Base-by-base conservation (phyloP, 2,888 invertebrate species). In the Torymus texanus region DNA sequence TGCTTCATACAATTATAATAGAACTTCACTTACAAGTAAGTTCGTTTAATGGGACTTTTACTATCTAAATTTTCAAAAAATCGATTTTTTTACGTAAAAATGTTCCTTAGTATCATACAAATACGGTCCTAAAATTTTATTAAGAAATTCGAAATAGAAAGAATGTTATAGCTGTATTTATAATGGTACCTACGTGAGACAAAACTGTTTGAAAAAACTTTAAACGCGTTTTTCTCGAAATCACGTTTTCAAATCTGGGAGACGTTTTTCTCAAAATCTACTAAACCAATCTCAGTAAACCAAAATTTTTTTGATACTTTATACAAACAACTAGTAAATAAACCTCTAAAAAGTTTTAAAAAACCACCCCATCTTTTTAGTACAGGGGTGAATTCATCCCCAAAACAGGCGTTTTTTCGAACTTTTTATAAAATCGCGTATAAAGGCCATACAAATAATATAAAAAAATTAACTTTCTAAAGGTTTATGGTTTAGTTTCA, bases 211-310 rank as follows among this genome's bases (percentile, higher is more conserved):
- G 53, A 16, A 29, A 24, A 65, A 65, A 4, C 29, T 65, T 65
- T 65, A 14, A 29, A 65, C 65, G 65, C 29, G 65, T 13, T 65
- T 65, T 24, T 65, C 65, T 65, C 2, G 8, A 29, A 29, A 29
- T 29, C 29, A 8, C 1, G 21, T 21, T 21, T 21, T 21, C 21
- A 21, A 21, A 21, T 21, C 21, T 21, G 21, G 21, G 21, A 21
- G 21, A 21, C 21, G 21, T 21, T 21, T 58, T 58, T 58, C 16
- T 58, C 2, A 58, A 58, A 58, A 58, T 58, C 58, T 58, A 58
- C 4, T 58, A 14, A 16, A n/a, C 58, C 16, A 16, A 58, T 58
- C 16, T 58, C 2, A 16, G 16, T 16, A 58, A 58, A 58, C 58
- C 14, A 58, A 58, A 58, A 14, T 58, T 58, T 2, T 58, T 58